Evolutionary conservation across 2,797 vertebrate species (phyloP), one percentile per base, ranked within the genome.

Genomic region (Nannoperca obscura): DNA sequence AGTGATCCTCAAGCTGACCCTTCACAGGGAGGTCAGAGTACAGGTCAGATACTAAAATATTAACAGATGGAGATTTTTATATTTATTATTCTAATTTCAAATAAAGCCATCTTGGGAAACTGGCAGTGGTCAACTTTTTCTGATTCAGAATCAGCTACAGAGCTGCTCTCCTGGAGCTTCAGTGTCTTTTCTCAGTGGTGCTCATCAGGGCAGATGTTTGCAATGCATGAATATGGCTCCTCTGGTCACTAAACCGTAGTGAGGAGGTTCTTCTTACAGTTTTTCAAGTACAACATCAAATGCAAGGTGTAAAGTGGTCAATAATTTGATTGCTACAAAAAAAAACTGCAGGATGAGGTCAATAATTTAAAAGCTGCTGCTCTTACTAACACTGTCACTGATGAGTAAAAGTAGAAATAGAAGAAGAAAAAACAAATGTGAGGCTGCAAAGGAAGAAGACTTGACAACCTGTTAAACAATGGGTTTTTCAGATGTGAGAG

Each of bases 41-140:
- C 54, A 78, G 63, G 42, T 50, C 82, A 61, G 30, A 3, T n/a
- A 63, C 15, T 72, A 40, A 81, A 83, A 75, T 54, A 76, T 76
- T 69, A 72, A 77, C 11, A 60, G 1, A 32, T 22, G 22, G 47
- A 55, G n/a, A 54, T 57, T 13, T 40, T 13, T 13, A 12, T 40
- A 3, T 38, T 38, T 38, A 9, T n/a, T 49, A 70, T 27, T 55
- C 38, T 44, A 20, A 47, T 47, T 76, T 61, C 10, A 61, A 82
- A 84, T 69, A 0, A 74, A 69, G 65, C 5, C 19, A 44, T 78
- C 53, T 19, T 15, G 9, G 47, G 50, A 57, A 54, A 36, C 22
- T 6, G 14, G 32, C 20, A 50, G 66, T 20, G 7, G 46, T 42
- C 19, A 54, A 49, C 8, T 40, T 50, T 12, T 57, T 9, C n/a